Conservation (phyloP, 2,113 vertebrate genomes). For the Callospermophilus lateralis region DNA sequence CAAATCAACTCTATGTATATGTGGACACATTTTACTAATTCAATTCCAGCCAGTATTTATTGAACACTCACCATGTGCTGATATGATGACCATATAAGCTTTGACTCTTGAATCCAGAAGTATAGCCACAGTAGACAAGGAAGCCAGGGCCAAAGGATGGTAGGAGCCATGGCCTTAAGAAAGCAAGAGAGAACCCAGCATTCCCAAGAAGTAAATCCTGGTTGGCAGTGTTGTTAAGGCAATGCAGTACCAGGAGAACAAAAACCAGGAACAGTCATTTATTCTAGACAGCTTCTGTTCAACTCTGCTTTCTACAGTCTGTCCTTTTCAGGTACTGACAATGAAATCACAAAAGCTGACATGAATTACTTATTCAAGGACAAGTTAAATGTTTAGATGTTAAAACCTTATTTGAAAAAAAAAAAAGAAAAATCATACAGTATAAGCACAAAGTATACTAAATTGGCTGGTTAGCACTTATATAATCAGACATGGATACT, state of each 20-base stretch:
- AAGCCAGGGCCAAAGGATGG: background rate
- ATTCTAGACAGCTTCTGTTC: background rate
- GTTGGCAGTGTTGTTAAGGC: background rate
- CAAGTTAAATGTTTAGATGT: background rate
- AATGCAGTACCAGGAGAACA: background rate
- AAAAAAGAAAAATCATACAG: background rate
- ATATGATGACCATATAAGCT: background rate
- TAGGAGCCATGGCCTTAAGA: fast-evolving
- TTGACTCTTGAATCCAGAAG: background rate
- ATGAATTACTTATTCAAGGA: background rate
- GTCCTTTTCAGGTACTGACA: background rate
- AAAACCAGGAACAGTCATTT: background rate
- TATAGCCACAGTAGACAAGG: background rate
- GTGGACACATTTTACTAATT: background rate
- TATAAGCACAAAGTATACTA: background rate
- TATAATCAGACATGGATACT: slow-evolving; percentile 6
- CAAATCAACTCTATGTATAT: no score
- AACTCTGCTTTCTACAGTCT: background rate
- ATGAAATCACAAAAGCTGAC: slow-evolving; percentile 24
- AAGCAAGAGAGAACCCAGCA: background rate
- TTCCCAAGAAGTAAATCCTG: background rate
- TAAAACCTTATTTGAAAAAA: slow-evolving; percentile 24
- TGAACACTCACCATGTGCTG: background rate
- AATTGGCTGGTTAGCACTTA: slow-evolving; percentile 22
- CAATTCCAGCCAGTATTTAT: background rate